Evolutionary conservation across 2,113 vertebrate species (phyloP).

Genomic region (Zosterops lateralis): DNA sequence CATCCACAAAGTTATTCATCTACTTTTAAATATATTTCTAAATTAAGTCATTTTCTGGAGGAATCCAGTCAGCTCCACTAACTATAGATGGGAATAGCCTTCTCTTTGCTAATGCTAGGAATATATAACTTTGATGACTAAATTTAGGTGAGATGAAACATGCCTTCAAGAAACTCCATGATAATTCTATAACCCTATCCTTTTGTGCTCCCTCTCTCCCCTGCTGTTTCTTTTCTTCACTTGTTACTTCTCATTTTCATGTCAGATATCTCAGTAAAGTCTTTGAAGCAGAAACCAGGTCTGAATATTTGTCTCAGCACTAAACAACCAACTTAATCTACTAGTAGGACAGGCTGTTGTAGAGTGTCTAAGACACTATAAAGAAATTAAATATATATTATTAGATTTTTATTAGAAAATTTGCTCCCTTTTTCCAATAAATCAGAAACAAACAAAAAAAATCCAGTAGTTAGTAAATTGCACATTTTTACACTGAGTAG

Average conservation of each 20-base stretch:
- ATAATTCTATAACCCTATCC: background rate
- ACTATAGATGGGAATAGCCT: background rate
- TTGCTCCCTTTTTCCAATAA: background rate
- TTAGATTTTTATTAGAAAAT: background rate
- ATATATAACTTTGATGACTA: background rate
- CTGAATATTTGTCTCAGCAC: background rate
- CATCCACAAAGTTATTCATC: background rate
- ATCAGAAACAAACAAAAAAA: background rate
- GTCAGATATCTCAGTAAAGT: background rate
- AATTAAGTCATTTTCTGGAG: background rate
- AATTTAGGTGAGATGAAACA: background rate
- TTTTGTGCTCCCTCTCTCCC: background rate
- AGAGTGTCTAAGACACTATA: background rate
- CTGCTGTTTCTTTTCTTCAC: slow-evolving; percentile 16
- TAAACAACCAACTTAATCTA: background rate
- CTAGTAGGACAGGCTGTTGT: background rate
- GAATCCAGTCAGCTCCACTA: background rate
- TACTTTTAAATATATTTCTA: background rate
- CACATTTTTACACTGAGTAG: background rate
- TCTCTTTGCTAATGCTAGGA: background rate
- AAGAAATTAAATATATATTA: background rate
- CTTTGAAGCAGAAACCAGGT: background rate
- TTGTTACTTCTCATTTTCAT: slow-evolving; percentile 31
- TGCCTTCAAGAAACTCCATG: background rate
- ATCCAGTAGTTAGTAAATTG: too few species aligned